Evolutionary conservation across 2,888 invertebrate species (phyloP).

Genomic region (Latheticus oryzae): DNA sequence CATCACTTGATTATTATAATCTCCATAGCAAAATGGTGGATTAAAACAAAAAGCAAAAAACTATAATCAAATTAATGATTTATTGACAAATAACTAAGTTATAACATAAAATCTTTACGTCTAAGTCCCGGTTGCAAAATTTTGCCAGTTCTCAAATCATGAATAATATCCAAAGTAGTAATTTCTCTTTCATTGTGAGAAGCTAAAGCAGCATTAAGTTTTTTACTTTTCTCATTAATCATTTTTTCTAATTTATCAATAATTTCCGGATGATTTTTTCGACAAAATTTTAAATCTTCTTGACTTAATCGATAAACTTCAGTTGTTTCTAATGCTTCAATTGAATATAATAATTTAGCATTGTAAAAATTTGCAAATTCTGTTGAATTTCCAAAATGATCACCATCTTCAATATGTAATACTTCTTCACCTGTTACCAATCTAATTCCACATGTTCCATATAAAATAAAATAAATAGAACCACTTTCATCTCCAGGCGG

Average conservation of each 20-base stretch:
- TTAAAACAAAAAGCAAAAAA: too few relatives aligned
- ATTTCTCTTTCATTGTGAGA: neutral
- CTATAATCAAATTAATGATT: too few relatives aligned
- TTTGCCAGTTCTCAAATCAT: slow-evolving; percentile 7
- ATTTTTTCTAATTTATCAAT: neutral
- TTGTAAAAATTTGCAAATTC: too few relatives aligned
- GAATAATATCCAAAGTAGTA: slow-evolving; percentile 1
- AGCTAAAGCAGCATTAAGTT: neutral
- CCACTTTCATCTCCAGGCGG: neutral
- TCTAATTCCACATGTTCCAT: slow-evolving; percentile 1
- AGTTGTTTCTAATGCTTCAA: slow-evolving; percentile 8
- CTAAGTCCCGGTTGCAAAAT: slow-evolving; percentile 4
- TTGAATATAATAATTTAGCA: neutral
- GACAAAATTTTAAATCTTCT: slow-evolving; percentile 11
- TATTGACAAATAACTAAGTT: too few relatives aligned
- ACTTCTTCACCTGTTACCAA: neutral
- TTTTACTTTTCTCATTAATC: neutral
- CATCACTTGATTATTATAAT: too few relatives aligned
- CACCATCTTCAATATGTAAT: slow-evolving; percentile 15
- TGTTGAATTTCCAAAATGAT: slow-evolving; percentile 1
- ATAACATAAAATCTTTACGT: too few relatives aligned
- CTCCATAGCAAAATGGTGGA: too few relatives aligned
- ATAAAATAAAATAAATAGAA: slow-evolving; percentile 1
- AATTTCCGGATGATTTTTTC: slow-evolving; percentile 5
- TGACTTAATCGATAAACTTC: slow-evolving; percentile 3